These are phyloP conservation scores for Hymenopus coronatus DNA, from an alignment of 2,888 invertebrate species.

Conservation along the genomic window DNA sequence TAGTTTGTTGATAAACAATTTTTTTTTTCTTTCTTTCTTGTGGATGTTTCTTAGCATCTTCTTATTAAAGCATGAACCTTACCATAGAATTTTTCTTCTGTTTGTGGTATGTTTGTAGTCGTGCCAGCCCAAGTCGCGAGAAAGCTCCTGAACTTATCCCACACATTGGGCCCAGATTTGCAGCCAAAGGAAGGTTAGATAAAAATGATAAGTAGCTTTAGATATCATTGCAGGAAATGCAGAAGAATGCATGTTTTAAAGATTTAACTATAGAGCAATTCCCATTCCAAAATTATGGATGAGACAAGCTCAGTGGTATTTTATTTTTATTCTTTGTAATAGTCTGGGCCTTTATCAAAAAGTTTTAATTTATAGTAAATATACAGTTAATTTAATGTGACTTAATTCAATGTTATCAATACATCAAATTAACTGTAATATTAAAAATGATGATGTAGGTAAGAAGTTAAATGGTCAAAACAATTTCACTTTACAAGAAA, in stretches of 20 bases:
- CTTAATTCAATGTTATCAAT: too few species aligned
- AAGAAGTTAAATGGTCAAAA: too few species aligned
- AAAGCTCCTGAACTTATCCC: conserved; percentile 78
- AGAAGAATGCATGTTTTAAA: neutral
- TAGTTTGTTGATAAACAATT: neutral
- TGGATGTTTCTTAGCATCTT: neutral
- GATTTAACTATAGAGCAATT: too few species aligned
- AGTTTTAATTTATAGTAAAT: too few species aligned
- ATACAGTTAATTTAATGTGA: too few species aligned
- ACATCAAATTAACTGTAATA: too few species aligned
- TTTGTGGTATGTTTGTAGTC: conserved; percentile 59
- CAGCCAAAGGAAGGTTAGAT: conserved; percentile 76
- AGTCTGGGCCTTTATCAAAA: too few species aligned
- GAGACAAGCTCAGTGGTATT: too few species aligned
- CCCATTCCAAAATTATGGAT: too few species aligned
- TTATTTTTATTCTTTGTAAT: too few species aligned
- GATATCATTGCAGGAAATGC: neutral
- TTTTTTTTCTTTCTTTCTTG: neutral
- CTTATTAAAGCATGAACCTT: neutral
- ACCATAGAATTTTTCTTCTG: conserved; percentile 13
- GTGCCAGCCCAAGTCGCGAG: conserved; percentile 82
- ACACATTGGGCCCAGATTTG: conserved; percentile 88
- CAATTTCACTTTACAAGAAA: too few species aligned
- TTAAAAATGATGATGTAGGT: too few species aligned
- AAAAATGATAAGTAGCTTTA: neutral